phyloP scores from a whole-genome alignment of 2,797 vertebrate genomes.

The Ateles fusciceps region DNA sequence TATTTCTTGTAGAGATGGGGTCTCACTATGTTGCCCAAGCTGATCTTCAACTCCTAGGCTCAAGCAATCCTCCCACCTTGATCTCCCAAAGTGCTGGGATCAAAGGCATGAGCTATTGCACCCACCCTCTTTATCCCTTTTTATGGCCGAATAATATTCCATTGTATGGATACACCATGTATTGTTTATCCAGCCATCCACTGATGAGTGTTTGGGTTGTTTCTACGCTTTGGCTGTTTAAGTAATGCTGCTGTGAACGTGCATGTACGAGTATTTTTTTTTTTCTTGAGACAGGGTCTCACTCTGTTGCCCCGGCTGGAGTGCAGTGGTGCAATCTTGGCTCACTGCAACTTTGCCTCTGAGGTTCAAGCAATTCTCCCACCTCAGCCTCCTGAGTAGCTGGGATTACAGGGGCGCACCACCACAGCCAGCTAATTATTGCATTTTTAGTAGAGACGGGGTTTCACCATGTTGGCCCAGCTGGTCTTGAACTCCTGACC shows the following conservation, averaged over 20 bases:
- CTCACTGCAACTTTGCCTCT: background rate
- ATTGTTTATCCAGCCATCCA: too few relatives aligned
- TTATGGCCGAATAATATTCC: background rate
- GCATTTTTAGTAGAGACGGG: background rate
- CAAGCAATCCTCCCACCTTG: background rate
- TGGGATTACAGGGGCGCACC: background rate
- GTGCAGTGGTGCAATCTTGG: too few relatives aligned
- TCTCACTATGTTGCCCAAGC: background rate
- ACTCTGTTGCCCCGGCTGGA: too few relatives aligned
- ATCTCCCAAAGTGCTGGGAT: background rate
- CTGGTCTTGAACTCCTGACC: background rate
- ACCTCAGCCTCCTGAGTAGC: background rate
- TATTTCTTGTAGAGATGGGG: background rate
- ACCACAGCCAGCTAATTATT: background rate
- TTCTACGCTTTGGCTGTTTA: background rate
- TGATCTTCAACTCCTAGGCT: background rate
- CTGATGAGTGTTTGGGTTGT: rapidly evolving
- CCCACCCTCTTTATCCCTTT: background rate
- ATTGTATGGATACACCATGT: background rate
- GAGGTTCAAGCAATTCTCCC: background rate
- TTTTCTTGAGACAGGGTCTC: background rate
- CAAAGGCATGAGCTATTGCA: background rate
- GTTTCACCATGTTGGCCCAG: background rate
- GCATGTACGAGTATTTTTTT: rapidly evolving
- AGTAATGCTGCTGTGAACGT: background rate